Evolutionary conservation across 2,113 vertebrate genomes (phyloP).

Genomic region (Ivindomyrus marchei): DNA sequence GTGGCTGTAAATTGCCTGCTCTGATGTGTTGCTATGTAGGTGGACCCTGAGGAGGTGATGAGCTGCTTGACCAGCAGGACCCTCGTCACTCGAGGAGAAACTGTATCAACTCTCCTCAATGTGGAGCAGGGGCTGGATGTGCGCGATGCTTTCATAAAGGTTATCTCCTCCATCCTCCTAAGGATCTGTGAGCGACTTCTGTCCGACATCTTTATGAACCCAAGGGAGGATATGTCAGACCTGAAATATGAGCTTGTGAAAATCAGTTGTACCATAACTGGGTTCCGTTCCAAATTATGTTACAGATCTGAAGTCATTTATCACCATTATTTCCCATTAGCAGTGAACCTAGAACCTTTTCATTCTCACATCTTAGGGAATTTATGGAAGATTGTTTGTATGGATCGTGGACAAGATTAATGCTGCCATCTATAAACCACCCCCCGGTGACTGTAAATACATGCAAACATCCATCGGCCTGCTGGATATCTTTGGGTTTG

Average conservation of each 20-base stretch:
- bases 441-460: conserved; percentile 72
- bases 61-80: conserved; percentile 93
- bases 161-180: conserved; percentile 31
- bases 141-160: conserved; percentile 94
- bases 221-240: not conserved
- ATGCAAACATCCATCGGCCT: conserved; percentile 85
- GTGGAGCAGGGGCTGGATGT: conserved; percentile 91
- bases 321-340: not conserved
- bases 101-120: conserved; percentile 90
- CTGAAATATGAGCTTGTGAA: not conserved
- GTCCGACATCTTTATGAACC: not conserved
- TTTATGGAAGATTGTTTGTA: conserved; percentile 90
- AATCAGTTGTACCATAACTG: not conserved
- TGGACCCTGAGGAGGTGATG: conserved; percentile 82
- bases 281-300: not conserved
- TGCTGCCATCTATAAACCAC: conserved; percentile 84
- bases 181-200: not conserved
- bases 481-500: conserved; percentile 95
- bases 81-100: conserved; percentile 92
- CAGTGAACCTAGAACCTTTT: not conserved
- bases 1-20: not conserved
- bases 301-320: not conserved
- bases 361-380: conserved; percentile 65
- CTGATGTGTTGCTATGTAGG: conserved; percentile 52
- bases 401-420: conserved; percentile 99